Evolutionary conservation across 2,797 vertebrate species (phyloP), one percentile per base, ranked within the genome.

Genomic region (Cichlasoma orientale): DNA sequence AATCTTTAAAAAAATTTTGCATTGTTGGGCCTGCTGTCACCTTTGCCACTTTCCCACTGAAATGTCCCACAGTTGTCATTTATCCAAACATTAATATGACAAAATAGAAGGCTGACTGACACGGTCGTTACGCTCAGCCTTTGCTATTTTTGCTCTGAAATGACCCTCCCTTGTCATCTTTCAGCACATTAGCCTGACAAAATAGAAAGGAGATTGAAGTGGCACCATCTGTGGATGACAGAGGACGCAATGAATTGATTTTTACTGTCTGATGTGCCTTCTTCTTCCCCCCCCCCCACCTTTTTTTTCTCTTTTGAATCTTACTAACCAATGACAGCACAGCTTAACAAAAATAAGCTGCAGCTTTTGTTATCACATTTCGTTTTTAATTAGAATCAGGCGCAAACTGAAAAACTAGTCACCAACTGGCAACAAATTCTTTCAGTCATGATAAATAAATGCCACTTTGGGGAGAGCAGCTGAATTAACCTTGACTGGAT

Each of bases 121-220:
- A 85, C 19, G 82, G 80, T 88, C 63, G 70, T 88, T 90, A 80
- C 79, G 82, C 81, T 82, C 78, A 75, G 86, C 83, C 82, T 88
- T 85, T 89, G 84, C 89, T 84, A 83, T 92, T 91, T 90, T 74
- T 86, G 86, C 90, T 86, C 87, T 29, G 80, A 88, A 86, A 92
- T 86, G 90, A 91, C 87, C 86, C 86, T 82, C 86, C 80, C 88
- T 68, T 92, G 91, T 92, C 93, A 94, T 92, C 90, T 92, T 86
- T 89, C 89, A 69, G 89, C 86, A 88, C 91, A 93, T 93, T 93
- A 93, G 87, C 82, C 72, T 92, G 92, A 93, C 90, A 92, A 91
- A 93, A 92, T 77, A 84, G 89, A 85, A 77, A 78, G 79, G 84
- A 92, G 89, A 92, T 89, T 92, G 90, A 92, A 92, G 91, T 86